Evolutionary conservation across 2,888 invertebrate genomes (phyloP).

Genomic region (Tetramorium bicarinatum): DNA sequence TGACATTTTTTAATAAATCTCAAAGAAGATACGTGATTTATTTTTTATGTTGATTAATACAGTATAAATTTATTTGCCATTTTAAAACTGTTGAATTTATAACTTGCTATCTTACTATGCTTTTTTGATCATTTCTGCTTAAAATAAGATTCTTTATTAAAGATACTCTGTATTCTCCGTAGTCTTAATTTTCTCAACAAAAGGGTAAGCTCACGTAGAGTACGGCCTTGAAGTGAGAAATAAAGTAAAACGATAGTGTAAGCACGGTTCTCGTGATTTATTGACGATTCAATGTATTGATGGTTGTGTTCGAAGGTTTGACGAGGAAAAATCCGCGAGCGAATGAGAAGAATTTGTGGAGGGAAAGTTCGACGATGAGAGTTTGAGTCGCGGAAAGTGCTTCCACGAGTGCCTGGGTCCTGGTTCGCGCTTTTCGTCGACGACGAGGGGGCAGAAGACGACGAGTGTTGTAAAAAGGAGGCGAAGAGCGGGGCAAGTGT

Average conservation of each 20-base stretch:
- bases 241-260: background rate
- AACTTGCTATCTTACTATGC: background rate
- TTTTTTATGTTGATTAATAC: background rate
- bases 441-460: conserved; percentile 45
- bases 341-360: conserved; percentile 43
- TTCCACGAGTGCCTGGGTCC: conserved; percentile 66
- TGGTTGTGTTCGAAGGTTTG: conserved; percentile 42
- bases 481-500: conserved; percentile 43
- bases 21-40: background rate
- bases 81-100: background rate
- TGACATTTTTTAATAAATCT: background rate
- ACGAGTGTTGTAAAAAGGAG: conserved; percentile 49
- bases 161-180: background rate
- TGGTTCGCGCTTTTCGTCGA: conserved; percentile 42
- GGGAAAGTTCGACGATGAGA: conserved; percentile 72
- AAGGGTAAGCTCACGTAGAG: background rate
- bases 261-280: conserved; percentile 22
- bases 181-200: background rate
- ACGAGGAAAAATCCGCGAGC: conserved; percentile 51
- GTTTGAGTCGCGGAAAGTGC: conserved; percentile 77
- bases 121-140: background rate
- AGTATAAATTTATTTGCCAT: background rate
- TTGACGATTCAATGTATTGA: conserved; percentile 32
- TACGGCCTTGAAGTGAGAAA: background rate
- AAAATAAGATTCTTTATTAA: background rate